Base-by-base conservation (phyloP, 1,140 invertebrate species). In the Cydia amplana region DNA sequence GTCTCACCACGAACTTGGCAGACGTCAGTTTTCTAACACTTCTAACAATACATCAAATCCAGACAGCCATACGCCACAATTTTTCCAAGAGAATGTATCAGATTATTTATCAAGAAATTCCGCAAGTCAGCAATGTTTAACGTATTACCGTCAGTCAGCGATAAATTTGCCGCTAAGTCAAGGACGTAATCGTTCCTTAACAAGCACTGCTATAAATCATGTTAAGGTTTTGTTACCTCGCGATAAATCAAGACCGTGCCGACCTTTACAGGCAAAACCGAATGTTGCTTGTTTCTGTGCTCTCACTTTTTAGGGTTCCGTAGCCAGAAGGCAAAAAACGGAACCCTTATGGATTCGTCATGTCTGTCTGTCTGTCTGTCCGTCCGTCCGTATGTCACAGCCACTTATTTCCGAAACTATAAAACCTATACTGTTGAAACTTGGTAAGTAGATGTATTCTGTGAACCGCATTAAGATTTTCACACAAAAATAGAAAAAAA, bases 151-250 rank as follows among this genome's bases (percentile, higher is more conserved):
- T 70, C 65, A 70, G 16, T 70, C 36, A 43, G 32, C 65, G 28
- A 70, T 70, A 70, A 70, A 70, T 70, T 70, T 43, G 65, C 65
- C 28, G 65, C 32, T 70, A 36, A 70, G 36, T 70, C 65, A 70
- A 70, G 65, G 32, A 43, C 28, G 32, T 40, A 70, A 70, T 70
- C 32, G 65, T 70, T 70, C 32, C 65, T 70, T 70, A 70, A 70
- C 65, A 70, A 70, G 28, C 65, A n/a, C n/a, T 9, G 14, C 18
- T 18, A 70, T 70, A 70, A 70, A 70, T 70, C 65, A 70, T 70
- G 28, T 18, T 70, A 70, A 70, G 65, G 65, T 70, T 70, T 43
- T 70, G 65, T 70, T 70, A 70, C 65, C 65, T 70, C 20, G 28
- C 65, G 16, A 70, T 70, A 70, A 70, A 70, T 70, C 65, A 40